A percentile compares a stretch with the other conserved stretches of the same genome.
Conservation (phyloP, 2,113 vertebrate species). For the Cebus imitator region DNA sequence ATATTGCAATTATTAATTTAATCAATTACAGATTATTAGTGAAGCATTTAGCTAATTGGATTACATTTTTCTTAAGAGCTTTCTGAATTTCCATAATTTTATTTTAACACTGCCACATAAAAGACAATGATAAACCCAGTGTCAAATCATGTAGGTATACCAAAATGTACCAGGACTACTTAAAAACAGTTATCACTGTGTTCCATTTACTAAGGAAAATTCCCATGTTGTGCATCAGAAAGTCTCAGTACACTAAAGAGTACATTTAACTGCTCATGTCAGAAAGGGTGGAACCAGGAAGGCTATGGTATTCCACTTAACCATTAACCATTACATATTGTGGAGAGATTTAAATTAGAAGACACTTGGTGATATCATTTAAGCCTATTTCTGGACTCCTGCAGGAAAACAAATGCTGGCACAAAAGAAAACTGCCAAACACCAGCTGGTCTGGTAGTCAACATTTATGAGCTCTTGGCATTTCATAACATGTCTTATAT, state of each 20-base stretch:
- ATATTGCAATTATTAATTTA: neutral
- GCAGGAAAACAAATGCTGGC: neutral
- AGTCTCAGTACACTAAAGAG: neutral
- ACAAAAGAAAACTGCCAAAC: neutral
- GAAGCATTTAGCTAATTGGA: neutral
- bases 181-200: neutral
- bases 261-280: neutral
- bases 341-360: conserved; percentile 36
- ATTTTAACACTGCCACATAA: neutral
- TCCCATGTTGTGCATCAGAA: accelerated
- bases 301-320: neutral
- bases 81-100: neutral
- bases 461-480: neutral
- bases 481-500: neutral
- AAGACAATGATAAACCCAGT: neutral
- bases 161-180: neutral
- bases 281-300: neutral
- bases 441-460: conserved; percentile 7
- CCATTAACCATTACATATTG: neutral
- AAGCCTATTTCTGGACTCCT: neutral
- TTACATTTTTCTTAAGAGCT: neutral
- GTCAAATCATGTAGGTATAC: neutral
- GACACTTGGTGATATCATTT: neutral
- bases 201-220: neutral
- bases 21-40: neutral